phyloP scores from a whole-genome alignment of 2,888 invertebrate genomes.

The Sinopyrophorus schimmeli region DNA sequence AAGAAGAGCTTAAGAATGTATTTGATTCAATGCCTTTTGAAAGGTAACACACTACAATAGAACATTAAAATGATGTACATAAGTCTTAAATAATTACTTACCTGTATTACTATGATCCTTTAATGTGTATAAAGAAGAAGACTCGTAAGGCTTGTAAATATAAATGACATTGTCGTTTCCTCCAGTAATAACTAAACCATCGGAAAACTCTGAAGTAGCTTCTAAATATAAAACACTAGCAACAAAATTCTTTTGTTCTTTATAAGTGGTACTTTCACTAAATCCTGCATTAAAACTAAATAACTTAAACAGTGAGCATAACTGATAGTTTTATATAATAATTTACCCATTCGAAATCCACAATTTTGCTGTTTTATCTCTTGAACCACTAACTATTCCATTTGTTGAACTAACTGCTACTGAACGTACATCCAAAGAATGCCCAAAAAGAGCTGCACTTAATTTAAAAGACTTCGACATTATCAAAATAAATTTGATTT shows the following conservation, averaged over 20 bases:
- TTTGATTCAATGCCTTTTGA: slow-evolving; percentile 57
- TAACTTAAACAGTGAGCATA: too few relatives aligned
- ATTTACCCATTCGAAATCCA: slow-evolving; percentile 79
- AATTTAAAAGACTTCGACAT: slow-evolving; percentile 68
- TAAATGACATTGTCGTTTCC: slow-evolving; percentile 86
- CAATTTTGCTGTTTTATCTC: slow-evolving; percentile 84
- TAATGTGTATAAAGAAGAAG: slow-evolving; percentile 68
- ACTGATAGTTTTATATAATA: slow-evolving; percentile 11
- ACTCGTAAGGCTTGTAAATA: slow-evolving; percentile 73
- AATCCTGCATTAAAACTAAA: slow-evolving; percentile 64
- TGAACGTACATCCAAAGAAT: slow-evolving; percentile 83
- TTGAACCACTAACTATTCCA: slow-evolving; percentile 82
- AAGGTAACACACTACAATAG: slow-evolving; percentile 57
- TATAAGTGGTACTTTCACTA: slow-evolving; percentile 67
- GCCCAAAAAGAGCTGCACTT: slow-evolving; percentile 76
- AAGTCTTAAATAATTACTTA: slow-evolving; percentile 1
- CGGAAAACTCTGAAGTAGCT: slow-evolving; percentile 68
- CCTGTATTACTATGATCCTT: slow-evolving; percentile 80
- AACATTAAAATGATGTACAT: neutral
- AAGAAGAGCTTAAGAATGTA: slow-evolving; percentile 81
- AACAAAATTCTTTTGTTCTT: slow-evolving; percentile 85
- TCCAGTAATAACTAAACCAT: slow-evolving; percentile 83
- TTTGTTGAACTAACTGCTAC: slow-evolving; percentile 69
- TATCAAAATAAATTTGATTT: slow-evolving; percentile 26
- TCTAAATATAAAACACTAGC: slow-evolving; percentile 78